Base-by-base conservation (phyloP, 1,140 invertebrate genomes). In the Solenopsis fugax region DNA sequence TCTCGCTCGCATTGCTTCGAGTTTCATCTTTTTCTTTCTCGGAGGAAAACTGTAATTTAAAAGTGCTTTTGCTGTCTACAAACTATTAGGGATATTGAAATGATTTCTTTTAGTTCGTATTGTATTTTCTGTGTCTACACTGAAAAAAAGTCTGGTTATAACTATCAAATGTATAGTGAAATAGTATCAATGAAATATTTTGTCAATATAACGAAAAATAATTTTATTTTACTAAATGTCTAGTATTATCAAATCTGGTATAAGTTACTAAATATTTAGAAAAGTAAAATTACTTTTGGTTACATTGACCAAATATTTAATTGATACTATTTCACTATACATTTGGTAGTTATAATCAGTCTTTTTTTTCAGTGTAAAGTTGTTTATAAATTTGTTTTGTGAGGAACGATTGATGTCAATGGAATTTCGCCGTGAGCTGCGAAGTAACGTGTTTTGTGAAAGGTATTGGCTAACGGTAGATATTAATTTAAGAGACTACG, bases 391-490 rank as follows among this genome's bases (percentile, higher is more conserved):
- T 71, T 81, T 18, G 24, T 58, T 81, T 71, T 21, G 50, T 54
- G 50, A 56, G 37, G 12, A 37, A 71, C 37, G 50, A 45, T 56
- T n/a, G 29, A 1, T 48, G 34, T 81, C 24, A 71, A 50, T 69
- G n/a, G 34, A 56, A 71, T 56, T 78, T 13, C 41, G 41, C 54
- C 16, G 48, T 7, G 60, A 77, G 54, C 45, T 24, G 52, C 21
- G 52, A 77, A 65, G 64, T 69, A 56, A 81, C 65, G 78, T 72
- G 45, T 29, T 64, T 29, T 50, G 77, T 82, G 45, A 81, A 64
- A 82, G 67, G 62, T 87, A 87, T 87, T 84, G 80, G 62, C 24
- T 85, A 85, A 87, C 86, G 71, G 81, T 85, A 76, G 65, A 85
- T 85, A 76, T 85, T 76, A 85, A 87, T 85, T 85, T 85, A 76